Conservation (phyloP, 2,797 vertebrate genomes). For the Cyclura pinguis region DNA sequence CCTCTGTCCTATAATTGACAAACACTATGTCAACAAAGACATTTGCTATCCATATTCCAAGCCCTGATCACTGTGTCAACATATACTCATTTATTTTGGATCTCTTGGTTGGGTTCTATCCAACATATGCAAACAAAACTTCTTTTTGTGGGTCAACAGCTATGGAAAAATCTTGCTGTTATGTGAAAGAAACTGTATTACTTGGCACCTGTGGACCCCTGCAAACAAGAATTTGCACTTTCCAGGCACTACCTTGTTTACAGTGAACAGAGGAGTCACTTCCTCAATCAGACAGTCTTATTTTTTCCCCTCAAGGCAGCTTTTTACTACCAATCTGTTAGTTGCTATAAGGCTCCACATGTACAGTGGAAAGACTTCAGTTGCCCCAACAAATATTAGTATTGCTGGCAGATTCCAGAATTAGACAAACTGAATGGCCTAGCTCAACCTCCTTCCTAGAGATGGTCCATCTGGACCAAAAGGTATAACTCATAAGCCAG, state of each 20-base stretch:
- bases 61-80: constrained; percentile 33
- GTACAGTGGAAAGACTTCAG: constrained; percentile 2
- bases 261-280: neutral
- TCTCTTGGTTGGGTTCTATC: neutral
- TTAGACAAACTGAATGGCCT: constrained; percentile 5
- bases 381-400: constrained; percentile 26
- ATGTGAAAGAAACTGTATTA: neutral
- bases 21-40: constrained; percentile 35
- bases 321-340: neutral
- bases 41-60: constrained; percentile 45
- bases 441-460: neutral
- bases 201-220: neutral
- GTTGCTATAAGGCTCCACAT: constrained; percentile 11
- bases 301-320: neutral
- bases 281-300: neutral
- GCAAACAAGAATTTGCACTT: constrained; percentile 25
- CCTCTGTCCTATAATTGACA: constrained; percentile 52
- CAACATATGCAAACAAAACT: neutral
- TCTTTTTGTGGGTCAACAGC: neutral
- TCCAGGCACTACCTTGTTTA: constrained; percentile 23
- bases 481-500: neutral
- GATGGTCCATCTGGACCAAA: constrained; percentile 21
- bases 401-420: constrained; percentile 27
- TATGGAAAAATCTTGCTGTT: constrained; percentile 22
- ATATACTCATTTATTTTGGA: constrained; percentile 36